A percentile compares a stretch with the other conserved stretches of the same genome.
These are phyloP conservation scores for Zaprionus lachaisei DNA, from an alignment of 1,140 invertebrate genomes.

Conservation along the genomic window DNA sequence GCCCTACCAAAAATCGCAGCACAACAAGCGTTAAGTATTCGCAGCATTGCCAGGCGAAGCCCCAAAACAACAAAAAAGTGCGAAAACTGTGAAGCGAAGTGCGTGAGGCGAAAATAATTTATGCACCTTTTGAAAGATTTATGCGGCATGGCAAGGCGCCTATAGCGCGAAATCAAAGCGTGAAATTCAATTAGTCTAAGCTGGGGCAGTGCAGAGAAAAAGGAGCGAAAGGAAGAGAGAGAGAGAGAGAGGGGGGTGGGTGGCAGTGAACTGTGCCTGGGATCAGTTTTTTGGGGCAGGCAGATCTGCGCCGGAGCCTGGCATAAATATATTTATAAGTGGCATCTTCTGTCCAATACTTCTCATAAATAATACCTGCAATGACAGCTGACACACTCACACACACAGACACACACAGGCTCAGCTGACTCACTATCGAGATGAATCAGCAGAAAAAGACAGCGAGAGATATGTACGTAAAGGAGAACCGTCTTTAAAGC, in stretches of 20 bases:
- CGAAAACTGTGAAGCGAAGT: slow-evolving; percentile 51
- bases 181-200: slow-evolving; percentile 82
- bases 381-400: slow-evolving; percentile 30
- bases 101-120: slow-evolving; percentile 76
- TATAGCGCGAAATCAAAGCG: slow-evolving; percentile 74
- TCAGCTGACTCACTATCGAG: slow-evolving; percentile 63
- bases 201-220: slow-evolving; percentile 17
- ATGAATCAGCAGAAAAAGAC: slow-evolving; percentile 62
- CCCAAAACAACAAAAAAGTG: slow-evolving; percentile 44
- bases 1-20: slow-evolving; percentile 49
- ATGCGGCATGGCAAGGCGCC: slow-evolving; percentile 46
- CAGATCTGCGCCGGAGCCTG: slow-evolving; percentile 32
- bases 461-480: not conserved
- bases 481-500: slow-evolving; percentile 34
- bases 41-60: slow-evolving; percentile 51
- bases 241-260: not conserved
- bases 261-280: not conserved
- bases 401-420: slow-evolving; percentile 20
- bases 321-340: slow-evolving; percentile 54
- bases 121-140: slow-evolving; percentile 81
- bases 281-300: slow-evolving; percentile 22
- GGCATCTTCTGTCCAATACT: slow-evolving; percentile 46
- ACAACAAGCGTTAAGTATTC: slow-evolving; percentile 65
- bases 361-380: slow-evolving; percentile 48
- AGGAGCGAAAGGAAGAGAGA: no score